Conservation (phyloP, 2,113 vertebrate species). For the Mus pahari region DNA sequence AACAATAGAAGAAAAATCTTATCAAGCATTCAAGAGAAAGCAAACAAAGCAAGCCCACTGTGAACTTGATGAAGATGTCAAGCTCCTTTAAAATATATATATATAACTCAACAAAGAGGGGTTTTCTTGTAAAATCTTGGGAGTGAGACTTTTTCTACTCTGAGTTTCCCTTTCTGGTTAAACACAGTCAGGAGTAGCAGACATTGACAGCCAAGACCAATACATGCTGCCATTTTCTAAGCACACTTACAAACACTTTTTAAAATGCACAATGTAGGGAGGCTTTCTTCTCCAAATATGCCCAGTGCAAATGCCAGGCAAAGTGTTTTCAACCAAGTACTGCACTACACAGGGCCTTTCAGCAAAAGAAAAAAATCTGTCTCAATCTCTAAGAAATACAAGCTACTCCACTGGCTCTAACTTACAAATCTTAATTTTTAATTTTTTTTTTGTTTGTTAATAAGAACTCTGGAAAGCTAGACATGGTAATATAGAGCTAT, state of each 20-base stretch:
- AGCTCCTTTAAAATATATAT: conserved; percentile 90
- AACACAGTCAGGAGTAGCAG: conserved; percentile 84
- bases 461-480: not conserved
- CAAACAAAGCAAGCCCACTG: conserved; percentile 99
- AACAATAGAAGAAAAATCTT: conserved; percentile 95
- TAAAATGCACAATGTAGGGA: conserved; percentile 76
- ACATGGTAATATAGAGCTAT: not conserved
- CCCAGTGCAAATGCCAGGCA: conserved; percentile 67
- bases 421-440: conserved; percentile 48
- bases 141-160: conserved; percentile 86
- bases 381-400: conserved; percentile 58
- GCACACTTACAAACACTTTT: conserved; percentile 78
- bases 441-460: not conserved
- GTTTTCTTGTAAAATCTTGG: conserved; percentile 87
- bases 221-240: conserved; percentile 78
- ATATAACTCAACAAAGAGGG: conserved; percentile 90
- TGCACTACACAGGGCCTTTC: conserved; percentile 59
- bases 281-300: conserved; percentile 76
- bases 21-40: conserved; percentile 98
- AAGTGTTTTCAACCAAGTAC: conserved; percentile 65
- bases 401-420: conserved; percentile 41
- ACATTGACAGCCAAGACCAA: conserved; percentile 80
- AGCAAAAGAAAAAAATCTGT: conserved; percentile 65
- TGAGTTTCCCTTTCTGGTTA: conserved; percentile 86
- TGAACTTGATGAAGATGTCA: conserved; percentile 95